Conservation (phyloP, 2,113 vertebrate species). For the Haemorhous mexicanus region DNA sequence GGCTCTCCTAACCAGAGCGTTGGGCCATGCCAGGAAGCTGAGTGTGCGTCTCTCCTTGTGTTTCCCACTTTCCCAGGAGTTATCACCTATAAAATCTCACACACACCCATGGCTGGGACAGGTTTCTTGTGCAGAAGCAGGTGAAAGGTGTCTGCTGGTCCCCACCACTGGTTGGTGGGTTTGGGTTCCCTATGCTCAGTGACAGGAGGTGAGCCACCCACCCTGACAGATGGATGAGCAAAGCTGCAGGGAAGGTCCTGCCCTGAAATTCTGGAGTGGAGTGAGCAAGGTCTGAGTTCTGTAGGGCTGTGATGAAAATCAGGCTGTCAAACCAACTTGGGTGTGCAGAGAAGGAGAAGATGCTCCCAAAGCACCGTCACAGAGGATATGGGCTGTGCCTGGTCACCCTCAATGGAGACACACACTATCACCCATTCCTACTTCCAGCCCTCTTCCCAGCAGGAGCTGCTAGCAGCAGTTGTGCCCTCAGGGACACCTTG, state of each 20-base stretch:
- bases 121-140: background rate
- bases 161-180: background rate
- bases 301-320: background rate
- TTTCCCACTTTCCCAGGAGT: background rate
- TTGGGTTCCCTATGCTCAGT: accelerated
- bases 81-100: background rate
- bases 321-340: background rate
- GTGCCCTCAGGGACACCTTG: background rate
- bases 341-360: background rate
- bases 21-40: slow-evolving; percentile 45
- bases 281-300: background rate
- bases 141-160: background rate
- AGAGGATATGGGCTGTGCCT: background rate
- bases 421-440: background rate
- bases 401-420: accelerated
- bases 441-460: background rate
- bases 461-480: background rate
- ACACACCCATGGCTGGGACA: background rate
- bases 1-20: slow-evolving; percentile 31
- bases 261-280: background rate
- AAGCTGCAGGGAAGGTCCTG: background rate
- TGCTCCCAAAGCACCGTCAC: background rate
- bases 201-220: background rate
- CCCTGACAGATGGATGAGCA: background rate
- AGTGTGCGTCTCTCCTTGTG: background rate